Evolutionary conservation across 1,140 invertebrate species (phyloP), one percentile per base, ranked within the genome.

Genomic region (Tetranychus cinnabarinus): DNA sequence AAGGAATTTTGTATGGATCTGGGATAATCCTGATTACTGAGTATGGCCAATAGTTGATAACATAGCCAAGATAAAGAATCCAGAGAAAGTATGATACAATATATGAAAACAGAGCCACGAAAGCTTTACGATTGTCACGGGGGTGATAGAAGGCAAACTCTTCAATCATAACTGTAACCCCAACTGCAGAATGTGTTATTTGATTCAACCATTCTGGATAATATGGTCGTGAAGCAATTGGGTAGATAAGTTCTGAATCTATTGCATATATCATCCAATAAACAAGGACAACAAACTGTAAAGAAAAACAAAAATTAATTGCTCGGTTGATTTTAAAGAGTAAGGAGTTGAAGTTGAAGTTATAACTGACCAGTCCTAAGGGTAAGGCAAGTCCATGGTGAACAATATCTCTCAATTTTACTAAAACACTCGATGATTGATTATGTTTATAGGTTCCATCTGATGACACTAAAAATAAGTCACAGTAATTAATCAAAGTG

Each of bases 141-240:
- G 50, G 50, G 23, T 52, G 50, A 52, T 52, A 52, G 31, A 31
- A 52, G 6, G 31, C 15, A 33, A 52, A 31, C 23, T 52, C 50
- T 23, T 52, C 50, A 7, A 52, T 23, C 5, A 52, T 2, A n/a
- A 52, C 50, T n/a, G 50, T 52, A 4, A 52, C 8, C 8, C 50
- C 5, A 52, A 52, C n/a, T 8, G 31, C n/a, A 52, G 50, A 31
- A 6, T 52, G 50, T 78, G 92, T 82, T 0, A 86, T 74, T 73
- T 93, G 89, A 71, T 95, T 95, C 5, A 91, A 69, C 87, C 87
- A 91, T 58, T 71, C 50, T 33, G 86, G 86, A 68, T 86, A 86
- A 61, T 83, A 80, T 46, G 77, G 73, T 68, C 89, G 88, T 37
- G 92, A 68, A 0, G 74, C 74, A 67, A 80, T 33, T 0, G 90